Percentiles rank a stretch among this genome's conserved stretches.
Conservation (phyloP, 2,888 invertebrate genomes). For the Scaptomyza cyrtandrae region DNA sequence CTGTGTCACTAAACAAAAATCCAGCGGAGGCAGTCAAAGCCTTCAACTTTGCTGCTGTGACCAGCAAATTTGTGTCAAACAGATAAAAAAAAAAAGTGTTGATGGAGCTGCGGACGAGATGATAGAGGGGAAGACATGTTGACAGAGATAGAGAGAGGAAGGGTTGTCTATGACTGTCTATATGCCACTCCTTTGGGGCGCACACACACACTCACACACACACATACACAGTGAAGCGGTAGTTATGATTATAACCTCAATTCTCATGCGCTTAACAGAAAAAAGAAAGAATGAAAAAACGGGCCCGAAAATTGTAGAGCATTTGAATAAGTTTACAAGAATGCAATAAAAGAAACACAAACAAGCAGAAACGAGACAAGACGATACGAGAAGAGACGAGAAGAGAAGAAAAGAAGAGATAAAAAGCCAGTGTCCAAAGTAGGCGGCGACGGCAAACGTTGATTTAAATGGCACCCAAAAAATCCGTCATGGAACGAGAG, state of each 20-base stretch:
- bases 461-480: slow-evolving; percentile 78
- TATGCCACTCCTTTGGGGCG: slow-evolving; percentile 34
- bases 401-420: slow-evolving; percentile 19
- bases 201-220: slow-evolving; percentile 20
- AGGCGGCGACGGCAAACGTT: slow-evolving; percentile 70
- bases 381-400: slow-evolving; percentile 4
- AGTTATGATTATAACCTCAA: slow-evolving; percentile 79
- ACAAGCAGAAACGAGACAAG: slow-evolving; percentile 22
- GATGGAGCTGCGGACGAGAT: slow-evolving; percentile 35
- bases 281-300: slow-evolving; percentile 43
- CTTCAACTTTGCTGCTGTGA: slow-evolving; percentile 68
- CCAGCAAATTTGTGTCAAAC: slow-evolving; percentile 77
- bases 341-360: slow-evolving; percentile 68
- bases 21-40: slow-evolving; percentile 41
- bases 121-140: slow-evolving; percentile 9
- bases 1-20: slow-evolving; percentile 80
- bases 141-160: not conserved
- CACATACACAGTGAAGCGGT: slow-evolving; percentile 12
- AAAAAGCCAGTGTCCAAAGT: slow-evolving; percentile 54
- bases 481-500: slow-evolving; percentile 57
- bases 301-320: slow-evolving; percentile 79
- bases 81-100: slow-evolving; percentile 74
- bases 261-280: slow-evolving; percentile 49
- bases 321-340: slow-evolving; percentile 78
- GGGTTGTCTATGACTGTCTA: slow-evolving; percentile 9